A percentile compares a stretch with the other conserved stretches of the same genome.
Conservation (phyloP, 2,797 vertebrate genomes). For the Siniperca undulata region DNA sequence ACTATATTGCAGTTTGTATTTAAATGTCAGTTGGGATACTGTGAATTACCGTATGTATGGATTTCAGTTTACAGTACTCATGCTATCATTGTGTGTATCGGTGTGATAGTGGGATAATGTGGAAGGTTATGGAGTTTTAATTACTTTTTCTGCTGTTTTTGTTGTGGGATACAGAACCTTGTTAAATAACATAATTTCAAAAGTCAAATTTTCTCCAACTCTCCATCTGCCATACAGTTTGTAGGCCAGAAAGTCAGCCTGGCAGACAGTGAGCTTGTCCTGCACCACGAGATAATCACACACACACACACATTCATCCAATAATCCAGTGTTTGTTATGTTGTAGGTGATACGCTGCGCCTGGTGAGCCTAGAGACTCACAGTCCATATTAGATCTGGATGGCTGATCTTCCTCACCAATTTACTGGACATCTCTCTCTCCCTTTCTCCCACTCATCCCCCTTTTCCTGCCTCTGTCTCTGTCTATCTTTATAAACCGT, state of each 20-base stretch:
- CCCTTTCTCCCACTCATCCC: slow-evolving; percentile 10
- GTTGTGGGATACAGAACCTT: not conserved
- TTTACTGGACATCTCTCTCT: slow-evolving; percentile 51
- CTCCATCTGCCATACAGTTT: slow-evolving; percentile 27
- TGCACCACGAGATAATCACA: slow-evolving; percentile 33
- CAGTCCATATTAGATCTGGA: slow-evolving; percentile 57
- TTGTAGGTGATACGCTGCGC: slow-evolving; percentile 48
- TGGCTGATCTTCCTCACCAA: slow-evolving; percentile 58
- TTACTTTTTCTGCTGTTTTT: not conserved
- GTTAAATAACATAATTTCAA: slow-evolving; percentile 31
- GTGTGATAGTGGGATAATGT: not conserved
- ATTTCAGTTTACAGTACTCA: not conserved
- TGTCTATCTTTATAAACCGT: slow-evolving; percentile 14
- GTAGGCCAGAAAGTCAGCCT: slow-evolving; percentile 15
- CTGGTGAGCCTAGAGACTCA: slow-evolving; percentile 46
- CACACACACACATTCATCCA: slow-evolving; percentile 10
- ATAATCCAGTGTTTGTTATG: slow-evolving; percentile 60
- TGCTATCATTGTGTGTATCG: too few relatives aligned
- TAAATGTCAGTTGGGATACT: slow-evolving; percentile 13
- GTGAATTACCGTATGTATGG: not conserved
- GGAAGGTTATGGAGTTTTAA: not conserved
- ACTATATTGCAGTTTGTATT: not conserved
- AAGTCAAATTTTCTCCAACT: slow-evolving; percentile 36
- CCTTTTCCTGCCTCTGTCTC: slow-evolving; percentile 17
- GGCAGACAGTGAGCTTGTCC: slow-evolving; percentile 14